phyloP scores from a whole-genome alignment of 2,888 invertebrate genomes.

The Cephus sareptanus region DNA sequence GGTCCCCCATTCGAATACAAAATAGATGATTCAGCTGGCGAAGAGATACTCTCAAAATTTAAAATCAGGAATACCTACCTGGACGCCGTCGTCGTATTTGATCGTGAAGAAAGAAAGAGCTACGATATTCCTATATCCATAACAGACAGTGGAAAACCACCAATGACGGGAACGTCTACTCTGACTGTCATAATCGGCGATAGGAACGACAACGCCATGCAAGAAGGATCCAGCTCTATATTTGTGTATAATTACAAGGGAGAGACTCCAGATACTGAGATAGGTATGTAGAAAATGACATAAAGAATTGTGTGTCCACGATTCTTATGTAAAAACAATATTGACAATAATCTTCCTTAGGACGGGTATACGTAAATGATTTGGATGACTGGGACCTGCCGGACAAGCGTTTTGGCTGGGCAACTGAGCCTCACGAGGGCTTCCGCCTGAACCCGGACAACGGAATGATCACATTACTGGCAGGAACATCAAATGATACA shows the following conservation, averaged over 20 bases:
- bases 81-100: conserved; percentile 80
- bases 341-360: background rate
- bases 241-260: conserved; percentile 96
- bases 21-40: conserved; percentile 73
- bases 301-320: background rate
- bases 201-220: conserved; percentile 92
- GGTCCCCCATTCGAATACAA: conserved; percentile 87
- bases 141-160: conserved; percentile 83
- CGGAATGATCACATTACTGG: conserved; percentile 90
- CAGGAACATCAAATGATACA: conserved; percentile 79
- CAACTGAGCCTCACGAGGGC: conserved; percentile 70
- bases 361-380: conserved; percentile 93
- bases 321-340: background rate
- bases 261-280: conserved; percentile 81
- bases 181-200: conserved; percentile 94
- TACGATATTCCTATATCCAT: conserved; percentile 91
- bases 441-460: conserved; percentile 81
- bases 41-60: conserved; percentile 79
- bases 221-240: conserved; percentile 87
- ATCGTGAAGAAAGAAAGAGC: conserved; percentile 88
- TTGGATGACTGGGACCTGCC: conserved; percentile 96
- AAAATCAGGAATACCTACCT: conserved; percentile 77
- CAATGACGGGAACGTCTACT: conserved; percentile 82
- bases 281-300: conserved; percentile 66
- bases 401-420: conserved; percentile 89